Base-by-base conservation (phyloP, 2,113 vertebrate genomes). In the Lynx canadensis region DNA sequence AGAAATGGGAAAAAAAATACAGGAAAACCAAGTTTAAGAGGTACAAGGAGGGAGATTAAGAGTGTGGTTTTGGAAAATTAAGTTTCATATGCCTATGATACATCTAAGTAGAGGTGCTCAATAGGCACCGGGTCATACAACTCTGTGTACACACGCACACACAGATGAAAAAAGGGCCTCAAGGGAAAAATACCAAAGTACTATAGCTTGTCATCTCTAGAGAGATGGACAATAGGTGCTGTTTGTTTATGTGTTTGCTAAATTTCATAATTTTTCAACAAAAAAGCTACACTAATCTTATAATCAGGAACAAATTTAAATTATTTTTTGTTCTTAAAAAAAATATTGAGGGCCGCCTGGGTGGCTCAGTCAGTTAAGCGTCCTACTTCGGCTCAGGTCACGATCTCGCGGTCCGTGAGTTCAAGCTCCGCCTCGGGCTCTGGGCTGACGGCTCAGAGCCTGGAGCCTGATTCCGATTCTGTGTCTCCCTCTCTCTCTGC, bases 131-230 rank as follows among this genome's bases (percentile, higher is more conserved):
- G 63, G 63, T 13, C 94, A 69, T 55, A 71, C 36, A 89, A 36
- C 41, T 55, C 57, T 57, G 27, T 57, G 16, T 1, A 45, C 31
- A 83, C 48, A 31, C 65, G 7, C 38, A 95, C 5, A 82, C 29
- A 93, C 9, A 74, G 29, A 87, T 7, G 83, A 31, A 76, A 76
- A 55, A 95, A 55, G 14, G 11, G 21, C 68, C 60, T 83, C 78
- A 96, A 87, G 57, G 36, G 71, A 36, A 97, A 96, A 79, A 38
- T 36, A 68, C 4, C 27, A 83, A 89, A 95, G 89, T 95, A 89
- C 15, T 68, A 81, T 69, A 38, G 80, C 16, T 78, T 83, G 19
- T 41, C 50, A 81, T 91, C 31, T 55, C 29, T 74, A 23, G 5
- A 21, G 48, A 76, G 6, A 29, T 45, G 16, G 29, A 84, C 33